Base-by-base conservation (phyloP, 2,888 invertebrate species). In the Rhagonycha lutea region DNA sequence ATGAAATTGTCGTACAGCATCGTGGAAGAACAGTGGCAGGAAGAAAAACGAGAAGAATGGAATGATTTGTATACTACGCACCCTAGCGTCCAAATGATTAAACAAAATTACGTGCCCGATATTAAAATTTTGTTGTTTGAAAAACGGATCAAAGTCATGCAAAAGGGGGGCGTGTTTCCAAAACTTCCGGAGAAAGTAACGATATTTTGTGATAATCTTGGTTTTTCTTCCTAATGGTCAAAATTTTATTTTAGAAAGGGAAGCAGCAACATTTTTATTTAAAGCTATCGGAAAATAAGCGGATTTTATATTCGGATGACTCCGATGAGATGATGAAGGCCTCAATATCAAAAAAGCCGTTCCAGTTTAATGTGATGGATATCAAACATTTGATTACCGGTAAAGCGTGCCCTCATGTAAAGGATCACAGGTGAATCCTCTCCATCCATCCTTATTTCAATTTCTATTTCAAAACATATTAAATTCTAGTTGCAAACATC, bases 341-440 rank as follows among this genome's bases (percentile, higher is more conserved):
- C 10, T 62, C 71, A 24, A 65, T 70, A 60, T 62, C 69, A 11
- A 76, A 82, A 7, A 78, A 81, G 70, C 78, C 81, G 10, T 77
- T 77, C 29, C 76, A 81, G 8, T 79, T 80, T 70, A 79, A 75
- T 47, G 75, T 84, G 70, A 79, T 80, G 0, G 82, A 85, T 73
- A 84, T 87, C 65, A 85, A 84, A 32, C 85, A 87, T 73, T 76
- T 87, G 29, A 83, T 86, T 14, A 83, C 82, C 24, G 86, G 87
- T 23, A 83, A 83, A 80, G 86, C 86, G 14, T 86, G 86, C 73
- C 85, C 85, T 29, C 86, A 86, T 76, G 79, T 83, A 11, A 82
- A 81, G 76, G 83, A 84, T 69, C 80, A 83, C 74, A 82, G 81
- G 85, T 86, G 81, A 72, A 24, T 63, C n/a, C 18, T 65, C 23